phyloP scores from a whole-genome alignment of 2,888 invertebrate species.

The Meloe dianella region DNA sequence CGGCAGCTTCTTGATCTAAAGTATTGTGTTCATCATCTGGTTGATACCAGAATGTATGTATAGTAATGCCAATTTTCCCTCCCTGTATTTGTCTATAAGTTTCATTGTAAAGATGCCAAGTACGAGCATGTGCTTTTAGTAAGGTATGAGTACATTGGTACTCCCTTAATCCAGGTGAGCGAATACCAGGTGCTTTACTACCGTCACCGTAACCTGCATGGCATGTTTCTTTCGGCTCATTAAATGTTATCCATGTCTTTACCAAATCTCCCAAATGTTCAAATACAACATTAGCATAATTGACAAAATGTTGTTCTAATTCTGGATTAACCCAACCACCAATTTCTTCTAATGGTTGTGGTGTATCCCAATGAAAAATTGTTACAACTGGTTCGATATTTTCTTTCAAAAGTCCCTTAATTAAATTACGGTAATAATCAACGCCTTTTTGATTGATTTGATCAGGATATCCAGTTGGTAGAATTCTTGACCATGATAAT shows the following conservation, averaged over 20 bases:
- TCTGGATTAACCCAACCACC: slow-evolving; percentile 67
- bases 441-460: slow-evolving; percentile 73
- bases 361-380: slow-evolving; percentile 53
- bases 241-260: slow-evolving; percentile 63
- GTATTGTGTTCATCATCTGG: slow-evolving; percentile 56
- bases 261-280: slow-evolving; percentile 47
- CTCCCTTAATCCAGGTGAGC: slow-evolving; percentile 61
- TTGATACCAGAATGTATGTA: slow-evolving; percentile 62
- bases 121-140: slow-evolving; percentile 69
- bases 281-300: slow-evolving; percentile 62
- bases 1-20: slow-evolving; percentile 61
- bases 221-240: slow-evolving; percentile 58
- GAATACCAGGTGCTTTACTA: slow-evolving; percentile 52
- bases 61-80: slow-evolving; percentile 64
- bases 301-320: slow-evolving; percentile 62
- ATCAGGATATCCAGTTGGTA: slow-evolving; percentile 67
- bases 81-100: slow-evolving; percentile 58
- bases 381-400: slow-evolving; percentile 63
- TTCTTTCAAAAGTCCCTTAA: slow-evolving; percentile 69
- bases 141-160: slow-evolving; percentile 70
- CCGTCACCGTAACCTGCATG: slow-evolving; percentile 40
- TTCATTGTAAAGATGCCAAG: slow-evolving; percentile 67
- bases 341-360: slow-evolving; percentile 59
- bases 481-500: slow-evolving; percentile 71
- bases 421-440: slow-evolving; percentile 75